Base-by-base conservation (phyloP, 2,113 vertebrate genomes). In the Solea senegalensis region DNA sequence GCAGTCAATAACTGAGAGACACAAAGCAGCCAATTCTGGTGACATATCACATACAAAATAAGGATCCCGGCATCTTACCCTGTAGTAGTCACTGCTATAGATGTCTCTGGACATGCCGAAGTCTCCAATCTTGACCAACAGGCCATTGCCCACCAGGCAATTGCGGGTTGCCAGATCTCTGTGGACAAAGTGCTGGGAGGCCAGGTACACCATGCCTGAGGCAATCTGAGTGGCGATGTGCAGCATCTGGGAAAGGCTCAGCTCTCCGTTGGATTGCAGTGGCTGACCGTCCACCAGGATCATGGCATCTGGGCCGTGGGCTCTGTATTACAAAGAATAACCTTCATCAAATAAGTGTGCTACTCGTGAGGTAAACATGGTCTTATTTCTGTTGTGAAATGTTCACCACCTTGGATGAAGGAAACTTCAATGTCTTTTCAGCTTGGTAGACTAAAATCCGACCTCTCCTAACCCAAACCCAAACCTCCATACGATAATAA, bases 81-180 rank as follows among this genome's bases (percentile, higher is more conserved):
- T 94, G 93, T 99, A 99, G 94, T 99, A 99, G 92, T 99, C 97
- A 1, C 96, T 98, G 94, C 97, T 99, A 93, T 99, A 99, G 90
- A 99, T 96, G 58, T 99, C 98, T 87, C 98, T 94, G 60, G 98
- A 99, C 98, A 99, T 99, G 90, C 98, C 97, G 28, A 99, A 99
- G 90, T 99, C 98, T 74, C 98, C 98, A 0, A 99, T 99, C 95
- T 99, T 99, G 80, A 99, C 97, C 82, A 98, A 92, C 53, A 99
- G 94, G 83, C 96, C 96, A 16, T 95, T 96, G 71, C 98, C 98
- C 2, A 99, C 98, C 86, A 99, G 95, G 88, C 98, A 99, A 87
- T 99, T 99, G 80, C 98, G 95, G 11, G 98, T 98, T 71, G 98
- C 98, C 93, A 99, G 93, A 93, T 99, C 98, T 85, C 98, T 95